Base-by-base conservation (phyloP, 1,140 invertebrate genomes). In the Lithobius niger region DNA sequence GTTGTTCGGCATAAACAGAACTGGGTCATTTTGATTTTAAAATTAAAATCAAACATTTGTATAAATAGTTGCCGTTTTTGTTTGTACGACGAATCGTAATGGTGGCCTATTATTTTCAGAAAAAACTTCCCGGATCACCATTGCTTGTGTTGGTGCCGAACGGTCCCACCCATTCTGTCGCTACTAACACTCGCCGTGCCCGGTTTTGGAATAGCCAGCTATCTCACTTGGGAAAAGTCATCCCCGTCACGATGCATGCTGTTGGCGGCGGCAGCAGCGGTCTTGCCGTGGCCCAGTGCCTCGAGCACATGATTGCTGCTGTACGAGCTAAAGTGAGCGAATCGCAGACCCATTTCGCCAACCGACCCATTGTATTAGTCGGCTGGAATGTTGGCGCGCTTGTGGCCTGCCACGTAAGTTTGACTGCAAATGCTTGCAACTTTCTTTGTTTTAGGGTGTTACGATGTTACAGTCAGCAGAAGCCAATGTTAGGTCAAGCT, bases 371-470 rank as follows among this genome's bases (percentile, higher is more conserved):
- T 28, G 79, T 89, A 50, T 68, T 90, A 0, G 67, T 88, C 52
- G 88, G 88, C 15, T 84, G 86, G 65, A 82, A 83, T 62, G 76
- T 79, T 45, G 86, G 84, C 13, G 77, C 84, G 36, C 73, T 84
- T 0, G 68, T 90, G 27, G 85, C 86, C 26, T 69, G 65, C 59
- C 70, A 75, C 66, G 71, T 72, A 62, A 66, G 68, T 64, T n/a
- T n/a, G n/a, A n/a, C n/a, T n/a, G n/a, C n/a, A n/a, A n/a, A n/a
- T n/a, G n/a, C n/a, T n/a, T n/a, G n/a, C n/a, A n/a, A n/a, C n/a
- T n/a, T n/a, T n/a, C n/a, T n/a, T n/a, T n/a, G n/a, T n/a, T n/a
- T 57, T 47, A 10, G 22, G 6, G 6, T 18, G 22, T 6, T 47
- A 15, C 6, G 13, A 19, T 10, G 19, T n/a, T n/a, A n/a, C n/a